Evolutionary conservation across 1,140 invertebrate species (phyloP).

Genomic region (Dreissena rostriformis): DNA sequence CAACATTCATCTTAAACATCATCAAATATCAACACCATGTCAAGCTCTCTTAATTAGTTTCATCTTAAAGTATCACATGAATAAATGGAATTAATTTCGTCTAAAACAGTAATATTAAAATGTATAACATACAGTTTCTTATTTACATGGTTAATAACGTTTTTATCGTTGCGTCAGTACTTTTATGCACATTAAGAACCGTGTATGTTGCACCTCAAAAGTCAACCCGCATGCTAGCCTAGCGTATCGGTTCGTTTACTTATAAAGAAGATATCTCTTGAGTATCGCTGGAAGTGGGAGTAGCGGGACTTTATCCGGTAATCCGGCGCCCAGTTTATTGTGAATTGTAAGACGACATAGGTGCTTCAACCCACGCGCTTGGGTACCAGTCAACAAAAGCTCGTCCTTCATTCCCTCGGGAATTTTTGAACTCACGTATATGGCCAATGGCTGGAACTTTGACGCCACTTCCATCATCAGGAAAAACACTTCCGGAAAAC

Average conservation of each 20-base stretch:
- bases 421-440: slow-evolving; percentile 53
- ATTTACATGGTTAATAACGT: too few species aligned
- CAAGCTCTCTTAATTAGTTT: too few species aligned
- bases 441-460: slow-evolving; percentile 61
- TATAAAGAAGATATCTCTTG: slow-evolving; percentile 70
- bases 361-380: slow-evolving; percentile 66
- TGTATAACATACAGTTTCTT: too few species aligned
- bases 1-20: too few species aligned
- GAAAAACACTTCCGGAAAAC: slow-evolving; percentile 61
- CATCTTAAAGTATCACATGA: too few species aligned
- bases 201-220: too few species aligned
- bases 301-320: slow-evolving; percentile 59
- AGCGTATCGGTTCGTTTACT: background rate
- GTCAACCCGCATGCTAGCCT: too few species aligned
- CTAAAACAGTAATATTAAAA: too few species aligned
- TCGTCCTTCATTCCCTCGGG: slow-evolving; percentile 54
- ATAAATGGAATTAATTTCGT: too few species aligned
- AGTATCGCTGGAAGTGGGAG: slow-evolving; percentile 71
- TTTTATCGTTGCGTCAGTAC: too few species aligned
- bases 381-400: slow-evolving; percentile 38
- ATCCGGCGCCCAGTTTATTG: slow-evolving; percentile 33
- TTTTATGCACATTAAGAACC: too few species aligned
- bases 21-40: too few species aligned
- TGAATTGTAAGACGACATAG: slow-evolving; percentile 58
- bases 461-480: slow-evolving; percentile 61